Evolutionary conservation across 2,797 vertebrate genomes (phyloP).

Genomic region (Leucoraja ocellata): DNA sequence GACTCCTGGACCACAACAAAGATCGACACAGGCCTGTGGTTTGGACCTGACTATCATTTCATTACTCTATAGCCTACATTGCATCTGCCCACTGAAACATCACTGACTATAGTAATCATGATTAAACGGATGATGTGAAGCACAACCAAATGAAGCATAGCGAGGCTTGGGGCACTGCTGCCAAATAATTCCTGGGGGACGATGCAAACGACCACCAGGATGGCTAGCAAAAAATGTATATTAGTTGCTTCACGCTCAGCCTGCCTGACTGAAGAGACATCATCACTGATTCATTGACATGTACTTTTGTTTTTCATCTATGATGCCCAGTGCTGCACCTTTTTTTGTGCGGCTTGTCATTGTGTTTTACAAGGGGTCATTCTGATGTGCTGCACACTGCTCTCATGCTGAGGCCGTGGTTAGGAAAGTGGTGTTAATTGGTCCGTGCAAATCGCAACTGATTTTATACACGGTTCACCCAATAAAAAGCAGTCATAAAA

Average conservation of each 20-base stretch:
- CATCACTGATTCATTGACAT: constrained; percentile 32
- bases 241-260: constrained; percentile 33
- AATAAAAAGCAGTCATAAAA: constrained; percentile 39
- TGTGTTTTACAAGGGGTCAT: constrained; percentile 37
- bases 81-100: constrained; percentile 30
- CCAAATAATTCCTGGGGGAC: constrained; percentile 31
- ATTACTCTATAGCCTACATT: constrained; percentile 32
- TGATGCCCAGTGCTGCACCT: background rate
- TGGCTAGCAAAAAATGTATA: constrained; percentile 25
- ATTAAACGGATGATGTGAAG: constrained; percentile 37
- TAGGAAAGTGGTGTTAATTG: constrained; percentile 38
- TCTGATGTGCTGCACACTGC: constrained; percentile 23
- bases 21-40: constrained; percentile 30
- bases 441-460: constrained; percentile 37
- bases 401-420: constrained; percentile 33
- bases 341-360: constrained; percentile 26
- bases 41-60: constrained; percentile 29
- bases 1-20: constrained; percentile 1
- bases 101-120: constrained; percentile 37
- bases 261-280: constrained; percentile 32
- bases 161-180: constrained; percentile 16
- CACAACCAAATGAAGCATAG: constrained; percentile 36
- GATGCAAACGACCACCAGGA: constrained; percentile 24
- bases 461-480: constrained; percentile 37
- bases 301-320: constrained; percentile 31